Conservation (phyloP, 1,140 invertebrate genomes). For the Oryzaephilus surinamensis region DNA sequence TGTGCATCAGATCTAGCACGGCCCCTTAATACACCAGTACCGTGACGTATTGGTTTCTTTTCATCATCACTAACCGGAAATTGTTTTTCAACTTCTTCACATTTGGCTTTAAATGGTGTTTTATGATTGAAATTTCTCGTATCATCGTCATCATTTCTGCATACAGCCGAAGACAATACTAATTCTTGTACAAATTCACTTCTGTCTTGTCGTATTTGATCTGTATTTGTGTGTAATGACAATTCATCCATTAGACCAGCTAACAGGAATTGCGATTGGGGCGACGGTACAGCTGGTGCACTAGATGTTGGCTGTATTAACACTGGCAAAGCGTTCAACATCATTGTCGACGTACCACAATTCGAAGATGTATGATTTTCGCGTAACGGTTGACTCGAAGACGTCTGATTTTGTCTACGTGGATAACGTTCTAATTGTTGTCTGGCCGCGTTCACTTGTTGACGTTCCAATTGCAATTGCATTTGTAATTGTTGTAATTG, state of each 20-base stretch:
- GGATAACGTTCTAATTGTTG: conserved; percentile 81
- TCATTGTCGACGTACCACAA: conserved; percentile 27
- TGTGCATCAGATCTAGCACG: conserved; percentile 27
- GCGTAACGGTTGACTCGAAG: conserved; percentile 17
- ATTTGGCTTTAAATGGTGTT: conserved; percentile 2
- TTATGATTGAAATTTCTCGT: conserved; percentile 10
- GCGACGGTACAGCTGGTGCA: conserved; percentile 21
- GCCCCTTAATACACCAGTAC: conserved; percentile 20
- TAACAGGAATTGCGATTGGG: conserved; percentile 30
- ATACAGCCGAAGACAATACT: conserved; percentile 21
- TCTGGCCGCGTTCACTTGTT: conserved; percentile 70
- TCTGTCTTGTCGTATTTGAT: conserved; percentile 23
- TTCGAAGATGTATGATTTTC: conserved; percentile 20
- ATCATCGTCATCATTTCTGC: conserved; percentile 1
- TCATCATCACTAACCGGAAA: conserved; percentile 4
- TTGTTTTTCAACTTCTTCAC: conserved; percentile 10
- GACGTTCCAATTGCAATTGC: conserved; percentile 78
- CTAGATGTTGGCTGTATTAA: conserved; percentile 23
- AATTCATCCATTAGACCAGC: conserved; percentile 30
- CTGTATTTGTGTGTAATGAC: conserved; percentile 22
- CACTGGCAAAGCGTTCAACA: conserved; percentile 29
- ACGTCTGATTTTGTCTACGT: conserved; percentile 50
- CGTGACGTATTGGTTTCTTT: conserved; percentile 8
- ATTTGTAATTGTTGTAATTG: conserved; percentile 82
- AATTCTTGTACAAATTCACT: conserved; percentile 32